Base-by-base conservation (phyloP, 2,888 invertebrate species). In the Cerastis leucographa region DNA sequence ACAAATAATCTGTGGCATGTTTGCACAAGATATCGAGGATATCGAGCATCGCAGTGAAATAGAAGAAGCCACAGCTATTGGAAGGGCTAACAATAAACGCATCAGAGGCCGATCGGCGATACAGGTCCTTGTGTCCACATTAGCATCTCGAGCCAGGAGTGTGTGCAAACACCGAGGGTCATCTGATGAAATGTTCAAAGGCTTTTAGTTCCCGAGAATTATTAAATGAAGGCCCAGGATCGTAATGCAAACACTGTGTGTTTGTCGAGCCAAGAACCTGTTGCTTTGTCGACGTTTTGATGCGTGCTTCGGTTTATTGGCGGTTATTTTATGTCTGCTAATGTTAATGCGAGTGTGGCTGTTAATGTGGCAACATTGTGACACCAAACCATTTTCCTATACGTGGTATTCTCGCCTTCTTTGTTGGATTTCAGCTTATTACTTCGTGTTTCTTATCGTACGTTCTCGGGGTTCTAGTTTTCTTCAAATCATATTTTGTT, bases 201-300 rank as follows among this genome's bases (percentile, higher is more conserved):
- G 95, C 96, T 96, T 96, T 96, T 96, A 96, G 96, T 96, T 96
- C 96, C 96, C 96, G 96, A 96, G 96, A 96, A 96, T 96, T 96
- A 96, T 96, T 96, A 96, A 96, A 96, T 96, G 96, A 96, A 95
- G 94, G 94, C 94, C 94, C 96, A 96, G 96, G 96, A 96, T 96
- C 94, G 94, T 96, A 96, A 95, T 96, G 95, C 94, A 96, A 96
- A 96, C 96, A 96, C 89, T 85, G 91, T 85, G 89, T 96, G 95
- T 96, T 96, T 96, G 96, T 90, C 89, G 93, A 95, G 94, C 90
- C 93, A 90, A 94, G 95, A 96, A 96, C 96, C 96, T 96, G 96
- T 96, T 96, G 96, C 95, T 94, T 95, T 95, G 95, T 96, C 92
- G 94, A 95, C 88, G 91, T 93, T 93, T 95, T 94, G 96, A 95